Base-by-base conservation (phyloP, 1,140 invertebrate species). In the Dreissena rostriformis region DNA sequence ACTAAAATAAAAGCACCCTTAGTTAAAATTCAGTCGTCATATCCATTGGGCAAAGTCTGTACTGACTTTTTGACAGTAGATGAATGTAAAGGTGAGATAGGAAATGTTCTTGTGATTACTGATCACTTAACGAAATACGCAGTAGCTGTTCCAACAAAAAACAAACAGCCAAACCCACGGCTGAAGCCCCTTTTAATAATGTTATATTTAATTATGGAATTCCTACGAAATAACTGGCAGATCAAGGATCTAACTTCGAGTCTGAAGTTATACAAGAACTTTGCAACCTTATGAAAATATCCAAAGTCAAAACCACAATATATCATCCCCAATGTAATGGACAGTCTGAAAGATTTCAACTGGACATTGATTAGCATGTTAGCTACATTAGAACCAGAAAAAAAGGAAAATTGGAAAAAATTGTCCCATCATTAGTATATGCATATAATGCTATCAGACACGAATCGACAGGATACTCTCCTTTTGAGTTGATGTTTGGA, bases 331-430 rank as follows among this genome's bases (percentile, higher is more conserved):
- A 70, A 52, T 75, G 83, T 12, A 63, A 73, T 65, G 57, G 10
- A 65, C n/a, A 51, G 55, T n/a, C 29, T 26, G 77, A 85, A 71
- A 72, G 82, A 55, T n/a, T 86, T 74, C 26, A 85, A 85, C 39
- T 26, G 72, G 52, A 80, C 70, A 22, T 28, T 86, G 24, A 49
- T 82, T 8, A 67, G 80, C n/a, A 85, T 75, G 75, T 39, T 86
- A 49, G 57, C 70, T n/a, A 86, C 82, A 17, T 72, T 80, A 22
- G 70, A 76, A n/a, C 12, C 70, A 24, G n/a, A 80, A 4, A 55
- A 82, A 65, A 87, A 87, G 63, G 49, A 51, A 63, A 63, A 87
- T 15, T 87, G 83, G 83, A 78, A 82, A 26, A 63, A 63, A 67
- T 65, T 29, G 22, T 85, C 7, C 51, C 57, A 71, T 39, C 71